phyloP scores from a whole-genome alignment of 2,113 vertebrate genomes.

The Rhinopithecus roxellana region DNA sequence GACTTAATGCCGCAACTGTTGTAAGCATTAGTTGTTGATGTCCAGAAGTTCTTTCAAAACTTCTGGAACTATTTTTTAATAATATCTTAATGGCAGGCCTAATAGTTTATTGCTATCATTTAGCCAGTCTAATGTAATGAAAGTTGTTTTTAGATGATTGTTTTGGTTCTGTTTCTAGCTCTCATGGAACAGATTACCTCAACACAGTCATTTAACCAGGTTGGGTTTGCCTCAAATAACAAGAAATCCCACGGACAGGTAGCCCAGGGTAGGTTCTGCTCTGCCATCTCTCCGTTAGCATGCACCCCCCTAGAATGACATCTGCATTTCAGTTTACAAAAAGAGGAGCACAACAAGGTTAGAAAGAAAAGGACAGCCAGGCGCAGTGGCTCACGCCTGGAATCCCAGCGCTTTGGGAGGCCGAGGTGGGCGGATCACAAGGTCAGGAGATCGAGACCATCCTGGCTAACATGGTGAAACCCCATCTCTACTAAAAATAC shows the following conservation, averaged over 20 bases:
- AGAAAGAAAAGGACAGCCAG: neutral
- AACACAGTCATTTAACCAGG: neutral
- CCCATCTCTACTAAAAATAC: no score
- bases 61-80: slow-evolving; percentile 4
- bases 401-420: no score
- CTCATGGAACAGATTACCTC: neutral
- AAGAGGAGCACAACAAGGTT: neutral
- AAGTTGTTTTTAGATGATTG: neutral
- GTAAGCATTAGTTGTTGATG: neutral
- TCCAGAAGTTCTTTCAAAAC: slow-evolving; percentile 11
- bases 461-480: no score
- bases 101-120: neutral
- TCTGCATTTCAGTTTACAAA: neutral
- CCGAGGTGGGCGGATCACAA: fast-evolving
- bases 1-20: neutral
- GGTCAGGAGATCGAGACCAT: no score
- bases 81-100: neutral
- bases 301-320: neutral
- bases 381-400: fast-evolving
- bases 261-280: neutral
- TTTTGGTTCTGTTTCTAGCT: neutral
- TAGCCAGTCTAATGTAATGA: neutral
- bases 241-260: neutral
- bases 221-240: neutral
- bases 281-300: neutral